These are phyloP conservation scores for Tetrax tetrax DNA, from an alignment of 2,113 vertebrate species.

Conservation along the genomic window DNA sequence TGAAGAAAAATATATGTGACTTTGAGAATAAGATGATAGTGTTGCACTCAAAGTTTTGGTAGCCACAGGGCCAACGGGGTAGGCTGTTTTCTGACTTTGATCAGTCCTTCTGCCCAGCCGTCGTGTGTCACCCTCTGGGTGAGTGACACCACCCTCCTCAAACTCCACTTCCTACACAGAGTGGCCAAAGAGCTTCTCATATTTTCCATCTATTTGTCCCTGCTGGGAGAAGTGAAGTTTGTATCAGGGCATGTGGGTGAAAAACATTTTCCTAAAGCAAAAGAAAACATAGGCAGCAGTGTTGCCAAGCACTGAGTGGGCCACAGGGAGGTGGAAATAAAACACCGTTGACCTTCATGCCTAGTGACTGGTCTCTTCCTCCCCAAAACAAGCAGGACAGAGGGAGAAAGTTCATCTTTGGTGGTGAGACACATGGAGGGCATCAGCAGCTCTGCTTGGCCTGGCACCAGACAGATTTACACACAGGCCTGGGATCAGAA, in stretches of 20 bases:
- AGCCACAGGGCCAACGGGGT: background rate
- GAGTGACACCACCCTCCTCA: background rate
- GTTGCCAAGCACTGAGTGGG: background rate
- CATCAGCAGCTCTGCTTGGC: background rate
- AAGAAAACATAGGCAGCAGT: background rate
- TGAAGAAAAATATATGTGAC: background rate
- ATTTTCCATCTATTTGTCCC: background rate
- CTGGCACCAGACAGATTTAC: background rate
- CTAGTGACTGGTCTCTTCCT: background rate
- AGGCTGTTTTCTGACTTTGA: constrained; percentile 4
- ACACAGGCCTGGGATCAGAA: background rate
- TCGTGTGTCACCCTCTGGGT: background rate
- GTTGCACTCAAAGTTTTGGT: background rate
- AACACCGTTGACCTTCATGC: background rate
- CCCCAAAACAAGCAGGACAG: background rate
- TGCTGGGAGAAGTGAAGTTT: background rate
- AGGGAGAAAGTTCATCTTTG: background rate
- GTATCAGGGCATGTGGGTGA: background rate
- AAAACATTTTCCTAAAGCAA: constrained; percentile 1
- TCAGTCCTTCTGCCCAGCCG: background rate
- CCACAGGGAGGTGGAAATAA: background rate
- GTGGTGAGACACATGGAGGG: background rate
- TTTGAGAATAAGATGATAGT: background rate
- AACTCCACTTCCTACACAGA: background rate
- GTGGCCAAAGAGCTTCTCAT: background rate